A percentile compares a stretch with the other conserved stretches of the same genome.
Conservation (phyloP, 2,113 vertebrate species). For the Catharus fuscescens region DNA sequence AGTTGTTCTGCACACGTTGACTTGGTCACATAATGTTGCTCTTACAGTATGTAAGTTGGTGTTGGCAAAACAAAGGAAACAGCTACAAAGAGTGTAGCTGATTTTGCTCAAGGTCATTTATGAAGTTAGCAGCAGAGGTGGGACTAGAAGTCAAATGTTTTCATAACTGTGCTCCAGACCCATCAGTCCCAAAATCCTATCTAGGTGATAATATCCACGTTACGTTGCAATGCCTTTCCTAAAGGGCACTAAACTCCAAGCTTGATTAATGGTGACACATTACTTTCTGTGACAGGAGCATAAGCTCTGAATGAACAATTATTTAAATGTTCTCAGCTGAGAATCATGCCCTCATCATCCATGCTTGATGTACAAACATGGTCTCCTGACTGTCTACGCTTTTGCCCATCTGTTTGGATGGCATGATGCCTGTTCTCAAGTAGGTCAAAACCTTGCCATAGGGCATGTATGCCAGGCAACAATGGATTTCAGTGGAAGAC, state of each 20-base stretch:
- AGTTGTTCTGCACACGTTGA: not conserved
- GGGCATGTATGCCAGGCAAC: conserved; percentile 67
- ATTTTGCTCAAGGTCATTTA: not conserved
- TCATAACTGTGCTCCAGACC: not conserved
- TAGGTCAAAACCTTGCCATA: conserved; percentile 75
- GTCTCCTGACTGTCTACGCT: conserved; percentile 77
- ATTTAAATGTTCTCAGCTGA: conserved; percentile 76
- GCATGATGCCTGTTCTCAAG: conserved; percentile 78
- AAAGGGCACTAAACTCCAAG: not conserved
- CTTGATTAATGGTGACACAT: conserved; percentile 57
- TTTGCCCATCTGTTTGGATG: conserved; percentile 81
- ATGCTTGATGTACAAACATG: conserved; percentile 78
- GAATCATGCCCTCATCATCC: conserved; percentile 75
- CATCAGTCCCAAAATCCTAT: not conserved
- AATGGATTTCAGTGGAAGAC: conserved; percentile 53
- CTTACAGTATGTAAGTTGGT: not conserved
- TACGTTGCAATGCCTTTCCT: conserved; percentile 16
- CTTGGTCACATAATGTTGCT: not conserved
- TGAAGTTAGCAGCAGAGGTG: not conserved
- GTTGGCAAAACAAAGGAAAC: not conserved
- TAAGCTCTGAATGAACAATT: conserved; percentile 75
- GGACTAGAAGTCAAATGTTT: not conserved
- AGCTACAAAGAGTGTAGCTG: not conserved
- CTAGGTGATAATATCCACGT: not conserved
- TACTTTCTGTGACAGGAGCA: conserved; percentile 69